Evolutionary conservation across 2,797 vertebrate species (phyloP).

Genomic region (Danionella dracula): DNA sequence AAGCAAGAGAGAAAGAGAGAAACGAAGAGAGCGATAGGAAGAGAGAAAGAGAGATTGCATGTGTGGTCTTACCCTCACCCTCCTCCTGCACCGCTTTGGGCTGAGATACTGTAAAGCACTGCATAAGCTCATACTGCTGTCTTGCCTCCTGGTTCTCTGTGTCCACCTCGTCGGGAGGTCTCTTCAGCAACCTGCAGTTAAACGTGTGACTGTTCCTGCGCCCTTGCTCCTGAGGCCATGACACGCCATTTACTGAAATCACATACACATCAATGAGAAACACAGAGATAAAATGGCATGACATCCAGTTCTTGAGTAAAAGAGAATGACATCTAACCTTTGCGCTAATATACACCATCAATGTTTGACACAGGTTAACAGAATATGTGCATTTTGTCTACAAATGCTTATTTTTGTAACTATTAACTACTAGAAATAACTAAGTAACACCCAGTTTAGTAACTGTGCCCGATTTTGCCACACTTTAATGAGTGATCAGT

Average conservation of each 20-base stretch:
- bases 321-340: background rate
- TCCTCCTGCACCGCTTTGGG: slow-evolving; percentile 83
- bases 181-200: slow-evolving; percentile 91
- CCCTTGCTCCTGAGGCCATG: slow-evolving; percentile 83
- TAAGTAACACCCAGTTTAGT: no score
- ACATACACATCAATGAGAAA: slow-evolving; percentile 19
- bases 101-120: slow-evolving; percentile 91
- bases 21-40: no score
- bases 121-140: slow-evolving; percentile 94
- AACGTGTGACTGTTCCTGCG: slow-evolving; percentile 87
- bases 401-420: no score
- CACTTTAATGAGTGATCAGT: no score
- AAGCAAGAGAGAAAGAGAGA: no score
- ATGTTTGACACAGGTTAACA: background rate
- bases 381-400: no score
- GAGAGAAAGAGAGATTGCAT: no score
- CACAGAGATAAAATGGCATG: background rate
- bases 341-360: background rate
- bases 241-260: slow-evolving; percentile 80
- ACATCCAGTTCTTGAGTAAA: background rate
- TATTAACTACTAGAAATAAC: no score
- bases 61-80: slow-evolving; percentile 73
- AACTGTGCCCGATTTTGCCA: no score
- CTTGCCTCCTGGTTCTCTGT: slow-evolving; percentile 82
- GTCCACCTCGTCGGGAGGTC: slow-evolving; percentile 82